Evolutionary conservation across 1,140 invertebrate species (phyloP), one percentile per base, ranked within the genome.

Genomic region (Psix sp.): DNA sequence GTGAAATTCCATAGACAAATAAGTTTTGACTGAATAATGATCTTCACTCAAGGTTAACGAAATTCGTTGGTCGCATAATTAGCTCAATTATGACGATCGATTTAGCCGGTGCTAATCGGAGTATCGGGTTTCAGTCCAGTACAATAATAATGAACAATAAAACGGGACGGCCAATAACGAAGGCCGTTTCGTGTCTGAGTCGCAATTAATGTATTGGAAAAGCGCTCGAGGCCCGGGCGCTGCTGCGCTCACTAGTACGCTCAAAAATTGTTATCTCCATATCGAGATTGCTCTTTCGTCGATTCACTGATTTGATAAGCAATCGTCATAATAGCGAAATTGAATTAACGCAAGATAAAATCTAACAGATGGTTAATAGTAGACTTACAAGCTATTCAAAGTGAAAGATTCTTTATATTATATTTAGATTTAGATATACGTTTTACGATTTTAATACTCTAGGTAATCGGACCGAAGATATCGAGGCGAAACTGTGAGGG

Each of bases 91-190:
- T 31, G n/a, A 26, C 14, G 36, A 48, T 40, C 36, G 35, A 49
- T 49, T 60, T 60, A 31, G 33, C 24, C 13, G 17, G 38, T 16
- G 15, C 16, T 40, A 60, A 48, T 48, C 20, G 26, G 5, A 13
- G 20, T 51, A 51, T 45, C 46, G 17, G 29, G 17, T 51, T 36
- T 26, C 39, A 24, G 9, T 21, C 45, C 31, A 42, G 20, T 51
- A 52, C 51, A 63, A 52, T 31, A 63, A 63, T 63, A 46, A 38
- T 39, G 31, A 65, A 46, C 33, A 46, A 54, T 65, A 65, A 65
- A 54, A 36, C 14, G 42, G 11, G 21, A 46, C 35, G 24, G 24
- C 33, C 31, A 54, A 65, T 46, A 46, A 21, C 16, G 43, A 40
- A 14, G 20, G n/a, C 11, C 31, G 35, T 43, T 63, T 54, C 31